Conservation (phyloP, 2,888 invertebrate genomes). For the Cephalotes varians region DNA sequence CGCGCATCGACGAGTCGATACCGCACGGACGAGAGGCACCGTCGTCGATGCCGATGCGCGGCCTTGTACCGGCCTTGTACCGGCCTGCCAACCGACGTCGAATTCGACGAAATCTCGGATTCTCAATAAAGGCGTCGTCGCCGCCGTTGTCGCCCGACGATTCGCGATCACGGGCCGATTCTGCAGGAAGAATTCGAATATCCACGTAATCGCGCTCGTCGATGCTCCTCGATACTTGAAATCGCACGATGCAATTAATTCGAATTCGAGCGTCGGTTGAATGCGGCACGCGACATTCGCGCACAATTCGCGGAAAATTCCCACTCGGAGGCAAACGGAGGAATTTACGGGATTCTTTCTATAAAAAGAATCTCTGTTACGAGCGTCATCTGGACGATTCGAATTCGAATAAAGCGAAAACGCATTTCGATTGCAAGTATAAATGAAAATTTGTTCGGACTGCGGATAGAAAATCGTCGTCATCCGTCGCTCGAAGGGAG, state of each 20-base stretch:
- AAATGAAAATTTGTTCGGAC: background rate
- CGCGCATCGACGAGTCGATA: constrained; percentile 72
- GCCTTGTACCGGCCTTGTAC: too few relatives aligned
- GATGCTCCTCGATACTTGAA: constrained; percentile 24
- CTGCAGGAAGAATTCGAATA: background rate
- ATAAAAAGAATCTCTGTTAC: background rate
- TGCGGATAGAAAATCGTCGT: background rate
- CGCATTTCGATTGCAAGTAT: background rate
- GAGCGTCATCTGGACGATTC: background rate
- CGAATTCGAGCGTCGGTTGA: constrained; percentile 8
- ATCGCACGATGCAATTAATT: constrained; percentile 43
- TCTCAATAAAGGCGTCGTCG: constrained; percentile 55
- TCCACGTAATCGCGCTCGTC: constrained; percentile 10
- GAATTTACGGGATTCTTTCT: background rate
- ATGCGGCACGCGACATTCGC: background rate
- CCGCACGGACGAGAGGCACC: constrained; percentile 51
- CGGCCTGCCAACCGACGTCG: constrained; percentile 35
- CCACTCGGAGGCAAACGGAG: background rate
- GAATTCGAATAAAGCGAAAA: background rate
- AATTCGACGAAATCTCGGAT: too few relatives aligned
- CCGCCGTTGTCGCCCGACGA: background rate
- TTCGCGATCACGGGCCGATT: background rate
- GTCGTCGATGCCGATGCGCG: constrained; percentile 15
- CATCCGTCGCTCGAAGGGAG: background rate
- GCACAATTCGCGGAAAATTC: background rate